Evolutionary conservation across 2,888 invertebrate species (phyloP), one percentile per base, ranked within the genome.

Genomic region (Iphiclides podalirius): DNA sequence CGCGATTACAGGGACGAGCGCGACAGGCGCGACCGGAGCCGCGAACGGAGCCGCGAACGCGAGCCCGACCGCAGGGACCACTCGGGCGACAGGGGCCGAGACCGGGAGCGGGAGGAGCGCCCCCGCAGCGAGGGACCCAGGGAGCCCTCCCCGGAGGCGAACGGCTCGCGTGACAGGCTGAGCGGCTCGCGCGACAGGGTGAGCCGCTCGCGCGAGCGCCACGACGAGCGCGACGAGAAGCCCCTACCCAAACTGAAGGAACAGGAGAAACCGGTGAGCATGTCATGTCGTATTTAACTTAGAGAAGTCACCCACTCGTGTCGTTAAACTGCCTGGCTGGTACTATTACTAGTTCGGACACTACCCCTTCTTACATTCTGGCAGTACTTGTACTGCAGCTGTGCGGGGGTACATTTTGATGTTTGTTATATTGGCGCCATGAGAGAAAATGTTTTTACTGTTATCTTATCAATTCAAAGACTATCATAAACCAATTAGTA

Each of bases 201-300:
- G 26, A 79, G 80, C 52, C 78, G 78, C 62, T 72, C 76, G 50
- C 72, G 75, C 9, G 83, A 83, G 57, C 62, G 76, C 2, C 61
- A 57, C 54, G 76, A 77, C 47, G 67, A 70, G n/a, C 50, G 57
- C 12, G 81, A 79, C 0, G 81, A 81, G 1, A 75, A 67, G 53
- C 71, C 79, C 60, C 90, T 94, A 92, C 94, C 94, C 69, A 94
- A 94, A 79, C 82, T 93, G 66, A 92, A 92, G 71, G 93, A 94
- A 75, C 92, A 92, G 59, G 92, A 93, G 72, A 91, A 93, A 79
- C 94, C 94, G 71, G 94, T 94, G 79, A 83, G 91, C 84, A 6
- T n/a, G n/a, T n/a, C n/a, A n/a, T n/a, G n/a, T n/a, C n/a, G 20
- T 3, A 20, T 20, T 20, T 20, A 20, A 20, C 6, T 20, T 20